Evolutionary conservation across 2,113 vertebrate genomes (phyloP), one percentile per base, ranked within the genome.

Genomic region (Peucedramus taeniatus): DNA sequence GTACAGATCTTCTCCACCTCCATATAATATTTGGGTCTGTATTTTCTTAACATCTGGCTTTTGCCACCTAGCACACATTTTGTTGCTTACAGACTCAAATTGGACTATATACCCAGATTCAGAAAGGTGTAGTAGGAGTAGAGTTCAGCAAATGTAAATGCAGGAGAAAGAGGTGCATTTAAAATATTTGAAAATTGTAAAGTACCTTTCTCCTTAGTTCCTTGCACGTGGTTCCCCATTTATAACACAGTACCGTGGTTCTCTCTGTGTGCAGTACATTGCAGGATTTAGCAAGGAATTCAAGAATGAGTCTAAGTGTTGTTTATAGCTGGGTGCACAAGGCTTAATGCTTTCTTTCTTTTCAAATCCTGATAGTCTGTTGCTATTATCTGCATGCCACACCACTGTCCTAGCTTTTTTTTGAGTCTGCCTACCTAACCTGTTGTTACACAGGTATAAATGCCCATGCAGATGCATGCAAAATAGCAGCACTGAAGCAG

Each of bases 201-300:
- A 59, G 51, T 72, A 15, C 10, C 3, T 49, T 68, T 66, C 6
- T 83, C 3, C 28, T 65, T 57, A 22, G 6, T 72, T 87, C 24
- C 28, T 69, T 57, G n/a, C 24, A 39, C 23, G 10, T 0, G 0
- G 9, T 69, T 69, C 33, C 30, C n/a, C 39, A 2, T 40, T 85
- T 77, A 27, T 61, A 57, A 53, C 31, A 59, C 71, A 60, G 18
- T 65, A 53, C 24, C n/a, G 91, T 28, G 21, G 45, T 93, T 79
- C 33, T 80, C 42, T 87, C 28, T 40, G 8, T 61, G 33, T 42
- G 71, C 26, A 87, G 51, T 45, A 53, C 57, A 7, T 15, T 44
- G 51, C 33, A 79, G 53, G 33, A 71, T 89, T 57, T 66, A 69
- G 35, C 47, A 82, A 68, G 35, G 71, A 50, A 19, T 35, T 54